Base-by-base conservation (phyloP, 2,113 vertebrate species). In the Dipodomys spectabilis region DNA sequence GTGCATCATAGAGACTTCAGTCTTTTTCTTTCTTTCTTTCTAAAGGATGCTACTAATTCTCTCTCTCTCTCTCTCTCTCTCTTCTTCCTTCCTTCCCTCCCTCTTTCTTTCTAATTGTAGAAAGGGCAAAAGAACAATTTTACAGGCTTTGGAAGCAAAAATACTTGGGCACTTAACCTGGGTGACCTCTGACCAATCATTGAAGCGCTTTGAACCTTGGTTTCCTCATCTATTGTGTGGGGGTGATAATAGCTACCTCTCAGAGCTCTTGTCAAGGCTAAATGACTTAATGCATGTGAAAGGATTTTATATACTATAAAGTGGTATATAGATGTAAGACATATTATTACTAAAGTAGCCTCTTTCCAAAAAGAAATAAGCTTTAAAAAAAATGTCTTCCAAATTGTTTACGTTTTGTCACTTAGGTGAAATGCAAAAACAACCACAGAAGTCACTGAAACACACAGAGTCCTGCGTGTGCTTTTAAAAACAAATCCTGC, bases 301-400 rank as follows among this genome's bases (percentile, higher is more conserved):
- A 96, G 86, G 88, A 86, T 93, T 96, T 95, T 95, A 96, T 96
- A 95, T 90, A 88, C 97, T 79, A 95, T 96, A 94, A 96, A 95
- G 45, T 80, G 28, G 85, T 82, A 53, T 80, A 92, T 92, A 94
- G 95, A 92, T 62, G 23, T 44, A 65, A 74, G 88, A 90, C 19
- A 9, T 78, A 92, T 84, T 82, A 45, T 82, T 94, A 90, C 92
- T 78, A 85, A 91, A 95, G 74, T 30, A 85, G 60, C 53, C 69
- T 92, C 68, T 93, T 90, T 96, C 92, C 85, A 92, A 74, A 75
- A 91, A 93, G 68, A 95, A 87, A 86, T 53, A 65, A 81, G 30
- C 44, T 77, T 81, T 88, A 83, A 81, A 81, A 81, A 91, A 57
- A 13, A 13, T 82, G 95, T 84, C 86, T 80, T 82, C 62, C 60